These are phyloP conservation scores for Neoaliturus tenellus DNA, from an alignment of 2,888 invertebrate genomes.

Conservation along the genomic window DNA sequence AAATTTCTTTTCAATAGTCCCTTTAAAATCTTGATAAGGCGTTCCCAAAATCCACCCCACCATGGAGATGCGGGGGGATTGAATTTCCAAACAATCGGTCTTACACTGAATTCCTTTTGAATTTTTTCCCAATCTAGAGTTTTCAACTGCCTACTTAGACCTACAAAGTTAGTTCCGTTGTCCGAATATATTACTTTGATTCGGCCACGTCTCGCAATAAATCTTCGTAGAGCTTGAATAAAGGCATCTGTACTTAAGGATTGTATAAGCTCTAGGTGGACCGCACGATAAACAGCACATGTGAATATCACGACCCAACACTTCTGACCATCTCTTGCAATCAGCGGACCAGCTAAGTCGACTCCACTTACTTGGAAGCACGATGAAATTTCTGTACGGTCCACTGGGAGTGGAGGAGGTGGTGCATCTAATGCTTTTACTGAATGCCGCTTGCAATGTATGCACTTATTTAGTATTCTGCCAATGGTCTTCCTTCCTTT, in stretches of 20 bases:
- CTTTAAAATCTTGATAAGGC: conserved; percentile 49
- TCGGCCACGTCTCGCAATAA: conserved; percentile 68
- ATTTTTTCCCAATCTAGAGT: conserved; percentile 73
- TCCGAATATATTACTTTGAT: conserved; percentile 70
- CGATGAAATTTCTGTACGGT: conserved; percentile 66
- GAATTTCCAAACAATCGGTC: conserved; percentile 68
- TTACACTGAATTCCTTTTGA: conserved; percentile 54
- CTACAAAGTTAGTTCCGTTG: conserved; percentile 71
- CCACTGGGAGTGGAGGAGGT: conserved; percentile 64
- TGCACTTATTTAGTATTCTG: not conserved
- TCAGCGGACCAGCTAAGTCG: conserved; percentile 70
- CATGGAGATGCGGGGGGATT: conserved; percentile 71
- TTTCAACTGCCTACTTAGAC: conserved; percentile 71
- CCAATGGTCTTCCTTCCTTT: conserved; percentile 35
- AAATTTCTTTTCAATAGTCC: conserved; percentile 30
- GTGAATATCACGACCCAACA: conserved; percentile 70
- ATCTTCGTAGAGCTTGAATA: conserved; percentile 68
- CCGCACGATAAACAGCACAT: conserved; percentile 70
- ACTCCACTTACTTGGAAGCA: conserved; percentile 69
- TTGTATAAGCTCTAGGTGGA: conserved; percentile 70
- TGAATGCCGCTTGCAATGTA: conserved; percentile 60
- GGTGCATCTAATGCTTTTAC: conserved; percentile 61
- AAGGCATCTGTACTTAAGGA: conserved; percentile 68
- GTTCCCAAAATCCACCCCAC: conserved; percentile 66
- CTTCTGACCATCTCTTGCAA: conserved; percentile 59